Conservation (phyloP, 2,797 vertebrate genomes). For the Cheirogaleus major region DNA sequence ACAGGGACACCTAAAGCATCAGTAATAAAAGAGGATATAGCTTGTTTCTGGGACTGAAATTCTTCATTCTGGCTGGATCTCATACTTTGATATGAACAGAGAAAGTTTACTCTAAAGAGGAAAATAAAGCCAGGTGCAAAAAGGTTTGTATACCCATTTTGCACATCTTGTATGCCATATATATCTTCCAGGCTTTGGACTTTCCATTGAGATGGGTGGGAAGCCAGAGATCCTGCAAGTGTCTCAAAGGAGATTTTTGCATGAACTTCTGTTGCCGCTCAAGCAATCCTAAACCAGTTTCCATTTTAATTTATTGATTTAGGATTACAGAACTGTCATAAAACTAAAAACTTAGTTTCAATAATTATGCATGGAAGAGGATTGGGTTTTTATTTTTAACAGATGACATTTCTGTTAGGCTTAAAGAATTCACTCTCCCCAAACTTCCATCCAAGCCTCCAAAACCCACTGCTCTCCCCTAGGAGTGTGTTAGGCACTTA, state of each 20-base stretch:
- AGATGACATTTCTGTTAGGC: not conserved
- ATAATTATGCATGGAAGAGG: not conserved
- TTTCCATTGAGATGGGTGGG: not conserved
- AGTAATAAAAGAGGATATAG: not conserved
- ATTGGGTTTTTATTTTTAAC: not conserved
- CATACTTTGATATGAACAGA: not conserved
- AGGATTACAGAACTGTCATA: not conserved
- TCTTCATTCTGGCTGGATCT: not conserved
- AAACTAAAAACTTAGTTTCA: not conserved
- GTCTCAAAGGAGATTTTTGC: not conserved
- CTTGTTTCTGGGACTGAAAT: not conserved
- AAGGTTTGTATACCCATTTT: not conserved
- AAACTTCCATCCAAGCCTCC: no score
- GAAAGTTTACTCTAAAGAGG: not conserved
- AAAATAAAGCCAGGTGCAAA: not conserved
- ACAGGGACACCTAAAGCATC: not conserved
- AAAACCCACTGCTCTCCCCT: no score
- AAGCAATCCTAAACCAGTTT: not conserved
- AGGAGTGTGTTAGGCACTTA: no score
- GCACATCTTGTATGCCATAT: rapidly evolving
- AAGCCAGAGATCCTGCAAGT: not conserved
- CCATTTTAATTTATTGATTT: not conserved
- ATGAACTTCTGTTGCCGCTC: not conserved
- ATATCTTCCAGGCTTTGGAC: not conserved
- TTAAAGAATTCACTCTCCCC: no score